Evolutionary conservation across 2,797 vertebrate species (phyloP).

Genomic region (Botia almorhae): DNA sequence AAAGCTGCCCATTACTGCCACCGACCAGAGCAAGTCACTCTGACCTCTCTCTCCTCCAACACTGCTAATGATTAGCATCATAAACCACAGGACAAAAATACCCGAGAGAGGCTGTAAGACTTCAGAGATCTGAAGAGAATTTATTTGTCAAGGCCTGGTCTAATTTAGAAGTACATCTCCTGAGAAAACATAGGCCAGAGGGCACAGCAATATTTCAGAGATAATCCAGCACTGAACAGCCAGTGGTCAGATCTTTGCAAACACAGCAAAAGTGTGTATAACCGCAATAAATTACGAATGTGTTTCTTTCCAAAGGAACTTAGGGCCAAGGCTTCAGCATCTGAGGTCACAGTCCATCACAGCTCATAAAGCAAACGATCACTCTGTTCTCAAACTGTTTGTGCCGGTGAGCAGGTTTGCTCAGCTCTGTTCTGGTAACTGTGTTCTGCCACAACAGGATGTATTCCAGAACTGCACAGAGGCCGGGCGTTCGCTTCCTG

Average conservation of each 20-base stretch:
- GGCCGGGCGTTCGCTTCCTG: background rate
- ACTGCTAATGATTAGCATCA: constrained; percentile 26
- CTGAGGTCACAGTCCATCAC: constrained; percentile 37
- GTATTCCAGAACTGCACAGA: constrained; percentile 32
- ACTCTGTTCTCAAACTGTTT: constrained; percentile 38
- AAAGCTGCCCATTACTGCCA: constrained; percentile 21
- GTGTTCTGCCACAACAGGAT: constrained; percentile 33
- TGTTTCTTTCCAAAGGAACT: constrained; percentile 22
- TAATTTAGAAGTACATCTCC: constrained; percentile 20
- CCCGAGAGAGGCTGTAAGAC: background rate
- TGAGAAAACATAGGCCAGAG: background rate
- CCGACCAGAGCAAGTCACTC: constrained; percentile 25
- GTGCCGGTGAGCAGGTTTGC: constrained; percentile 19
- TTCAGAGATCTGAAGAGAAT: background rate
- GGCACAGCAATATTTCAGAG: constrained; percentile 3
- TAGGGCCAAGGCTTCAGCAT: constrained; percentile 23
- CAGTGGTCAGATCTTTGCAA: background rate
- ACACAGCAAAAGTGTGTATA: constrained; percentile 12
- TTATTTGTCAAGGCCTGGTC: constrained; percentile 1
- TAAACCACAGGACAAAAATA: constrained; percentile 40
- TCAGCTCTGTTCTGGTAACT: constrained; percentile 8
- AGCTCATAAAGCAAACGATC: constrained; percentile 23
- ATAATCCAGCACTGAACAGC: background rate
- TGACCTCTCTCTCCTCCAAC: constrained; percentile 35
- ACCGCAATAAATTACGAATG: constrained; percentile 3